Base-by-base conservation (phyloP, 2,113 vertebrate genomes). In the Lonchura striata region DNA sequence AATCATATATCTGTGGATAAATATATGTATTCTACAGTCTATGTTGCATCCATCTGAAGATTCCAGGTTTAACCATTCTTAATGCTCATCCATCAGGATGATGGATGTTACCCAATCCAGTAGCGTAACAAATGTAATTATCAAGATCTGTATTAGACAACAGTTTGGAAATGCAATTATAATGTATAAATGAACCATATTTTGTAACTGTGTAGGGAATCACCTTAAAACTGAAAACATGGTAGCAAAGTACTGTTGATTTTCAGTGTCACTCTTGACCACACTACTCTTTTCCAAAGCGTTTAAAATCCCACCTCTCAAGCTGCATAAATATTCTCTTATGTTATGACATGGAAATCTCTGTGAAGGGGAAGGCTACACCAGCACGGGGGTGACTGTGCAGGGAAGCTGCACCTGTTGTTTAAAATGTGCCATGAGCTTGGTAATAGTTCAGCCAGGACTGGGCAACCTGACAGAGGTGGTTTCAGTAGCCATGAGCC, bases 401-500 rank as follows among this genome's bases (percentile, higher is more conserved):
- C 31, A 16, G 24, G n/a, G 33, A 47, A 66, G 20, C 17, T 59
- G 15, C 42, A 37, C 23, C 39, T 75, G 27, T 30, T 74, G 33
- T 50, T 80, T 78, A 27, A 69, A 20, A n/a, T 24, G 65, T 1
- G 0, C 20, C 27, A 10, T 24, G 61, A 56, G 16, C 42, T 91
- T 76, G 74, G 69, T 71, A 69, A 33, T 0, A 6, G 54, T 41
- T 52, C 82, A 79, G 31, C 35, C 9, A 46, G 50, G 30, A 37
- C 46, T 82, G n/a, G 33, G 50, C 33, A 86, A 79, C 9, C 21
- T 0, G 0, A 17, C 1, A 57, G 57, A 42, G 50, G 47, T 61
- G 35, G 14, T 42, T 90, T 90, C 2, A 1, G 61, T 3, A 84
- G 60, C 46, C 31, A 49, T 0, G 2, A 91, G 84, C 41, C 0